Evolutionary conservation across 2,113 vertebrate species (phyloP), one percentile per base, ranked within the genome.

Genomic region (Brachypteracias leptosomus): DNA sequence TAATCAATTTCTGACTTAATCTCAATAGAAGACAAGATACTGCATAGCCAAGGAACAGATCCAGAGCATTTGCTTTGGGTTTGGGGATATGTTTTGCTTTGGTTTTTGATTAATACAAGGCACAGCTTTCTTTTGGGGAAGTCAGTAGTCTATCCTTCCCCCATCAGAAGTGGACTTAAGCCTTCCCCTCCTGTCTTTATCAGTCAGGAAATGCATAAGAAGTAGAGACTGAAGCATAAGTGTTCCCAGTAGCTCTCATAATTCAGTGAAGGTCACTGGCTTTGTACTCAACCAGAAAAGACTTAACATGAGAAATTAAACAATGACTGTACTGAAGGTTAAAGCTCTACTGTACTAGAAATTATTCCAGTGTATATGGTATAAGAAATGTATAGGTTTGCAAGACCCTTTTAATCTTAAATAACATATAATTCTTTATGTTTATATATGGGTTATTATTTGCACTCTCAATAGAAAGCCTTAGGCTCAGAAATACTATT

Each of bases 191-290:
- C 31, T 76, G 58, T 29, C 66, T 71, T 54, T 52, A 35, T 70
- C 71, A 58, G 82, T 66, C 55, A 90, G 85, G 40, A 88, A 90
- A 88, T 25, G 33, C 31, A 40, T 19, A 79, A 73, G 57, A 63
- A 86, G 16, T 26, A 77, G 75, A 81, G 42, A 35, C 22, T 74
- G 80, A 70, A 81, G 49, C 55, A 65, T 63, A n/a, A 78, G 15
- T 74, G 73, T 68, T 94, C 79, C 67, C 7, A 72, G 3, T 59
- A 84, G 62, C 35, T 94, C 42, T 91, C 63, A 40, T 85, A 65
- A 87, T 73, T 91, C 78, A 82, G 62, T 91, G 94, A 95, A 97
- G 82, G 92, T 93, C 95, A 75, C 61, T 96, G 72, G 31, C 78
- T 92, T 93, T 77, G 35, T 96, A 21, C 26, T 94, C 40, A 54